Evolutionary conservation across 2,113 vertebrate species (phyloP).

Genomic region (human (Homo sapiens)): GRCh38 chr3:21585501-21586000

Average conservation of each 20-base stretch:
- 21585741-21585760: background rate
- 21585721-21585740: background rate
- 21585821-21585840: too few species aligned
- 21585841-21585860: background rate
- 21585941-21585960: too few species aligned
- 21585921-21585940: too few species aligned
- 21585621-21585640: constrained; percentile 48
- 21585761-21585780: background rate
- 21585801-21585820: background rate
- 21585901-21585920: too few species aligned
- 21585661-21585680: constrained; percentile 34
- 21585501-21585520: background rate
- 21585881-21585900: background rate
- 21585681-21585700: constrained; percentile 18
- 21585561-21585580: constrained; percentile 21
- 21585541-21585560: background rate
- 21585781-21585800: background rate
- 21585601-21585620: background rate
- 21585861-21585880: background rate
- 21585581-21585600: background rate
- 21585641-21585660: background rate
- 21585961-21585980: too few species aligned
- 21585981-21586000: too few species aligned
- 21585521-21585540: background rate
- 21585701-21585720: background rate